Evolutionary conservation across 2,113 vertebrate species (phyloP).

Genomic region (Rhegmatorhina hoffmannsi): DNA sequence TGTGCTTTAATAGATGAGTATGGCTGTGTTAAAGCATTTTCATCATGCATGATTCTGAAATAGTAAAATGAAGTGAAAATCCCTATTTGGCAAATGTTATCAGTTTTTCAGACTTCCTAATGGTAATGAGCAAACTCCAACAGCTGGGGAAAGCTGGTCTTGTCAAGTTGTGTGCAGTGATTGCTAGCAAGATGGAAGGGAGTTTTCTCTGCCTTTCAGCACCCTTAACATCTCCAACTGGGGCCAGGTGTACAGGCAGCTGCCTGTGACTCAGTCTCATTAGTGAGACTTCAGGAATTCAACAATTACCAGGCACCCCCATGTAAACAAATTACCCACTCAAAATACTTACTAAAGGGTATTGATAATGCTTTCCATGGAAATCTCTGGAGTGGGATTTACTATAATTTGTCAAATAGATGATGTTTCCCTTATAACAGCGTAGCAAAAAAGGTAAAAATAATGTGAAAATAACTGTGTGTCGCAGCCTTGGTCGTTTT

Average conservation of each 20-base stretch:
- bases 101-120: background rate
- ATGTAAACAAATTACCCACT: background rate
- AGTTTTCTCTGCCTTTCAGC: background rate
- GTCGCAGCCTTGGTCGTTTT: no score
- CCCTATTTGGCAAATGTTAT: background rate
- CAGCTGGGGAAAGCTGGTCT: background rate
- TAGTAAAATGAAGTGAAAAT: background rate
- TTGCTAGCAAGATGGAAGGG: background rate
- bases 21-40: background rate
- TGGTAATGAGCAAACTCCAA: background rate
- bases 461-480: background rate
- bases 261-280: fast-evolving
- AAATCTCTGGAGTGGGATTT: background rate
- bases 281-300: background rate
- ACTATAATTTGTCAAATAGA: background rate
- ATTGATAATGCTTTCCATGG: background rate
- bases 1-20: background rate
- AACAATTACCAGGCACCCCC: background rate
- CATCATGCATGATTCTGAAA: background rate
- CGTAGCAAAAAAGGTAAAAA: background rate
- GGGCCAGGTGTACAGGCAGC: background rate
- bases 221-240: background rate
- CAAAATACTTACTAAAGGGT: background rate
- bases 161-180: background rate
- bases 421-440: background rate